These are phyloP conservation scores for Phasia obesa DNA, from an alignment of 2,888 invertebrate species.

Conservation along the genomic window DNA sequence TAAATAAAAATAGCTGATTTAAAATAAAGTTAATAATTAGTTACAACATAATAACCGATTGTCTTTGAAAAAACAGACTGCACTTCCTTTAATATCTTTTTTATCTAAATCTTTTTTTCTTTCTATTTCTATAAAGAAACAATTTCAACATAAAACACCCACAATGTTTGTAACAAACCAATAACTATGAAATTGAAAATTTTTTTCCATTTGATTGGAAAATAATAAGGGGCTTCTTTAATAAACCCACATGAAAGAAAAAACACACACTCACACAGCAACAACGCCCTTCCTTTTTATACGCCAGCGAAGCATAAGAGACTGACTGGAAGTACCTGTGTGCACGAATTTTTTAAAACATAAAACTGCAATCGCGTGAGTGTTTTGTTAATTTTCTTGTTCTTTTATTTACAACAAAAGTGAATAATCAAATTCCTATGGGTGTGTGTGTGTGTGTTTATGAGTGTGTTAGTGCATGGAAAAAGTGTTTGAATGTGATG, in stretches of 20 bases:
- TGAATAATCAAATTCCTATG: slow-evolving; percentile 16
- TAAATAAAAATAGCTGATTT: background rate
- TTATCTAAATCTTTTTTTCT: slow-evolving; percentile 5
- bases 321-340: background rate
- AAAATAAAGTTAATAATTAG: background rate
- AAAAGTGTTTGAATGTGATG: slow-evolving; percentile 49
- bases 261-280: background rate
- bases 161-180: background rate
- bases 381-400: slow-evolving; percentile 26
- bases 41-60: too few species aligned
- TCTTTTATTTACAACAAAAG: background rate
- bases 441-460: background rate
- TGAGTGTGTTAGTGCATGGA: background rate
- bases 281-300: slow-evolving; percentile 5
- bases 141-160: slow-evolving; percentile 23
- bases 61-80: too few species aligned
- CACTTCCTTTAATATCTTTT: background rate
- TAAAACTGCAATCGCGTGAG: slow-evolving; percentile 40
- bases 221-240: slow-evolving; percentile 27
- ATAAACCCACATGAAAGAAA: slow-evolving; percentile 23
- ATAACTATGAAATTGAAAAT: slow-evolving; percentile 24
- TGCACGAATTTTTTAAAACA: background rate
- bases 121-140: background rate
- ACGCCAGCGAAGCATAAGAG: background rate
- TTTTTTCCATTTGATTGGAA: slow-evolving; percentile 26